These are phyloP conservation scores for Camponotus pennsylvanicus DNA, from an alignment of 1,140 invertebrate species.

Conservation along the genomic window DNA sequence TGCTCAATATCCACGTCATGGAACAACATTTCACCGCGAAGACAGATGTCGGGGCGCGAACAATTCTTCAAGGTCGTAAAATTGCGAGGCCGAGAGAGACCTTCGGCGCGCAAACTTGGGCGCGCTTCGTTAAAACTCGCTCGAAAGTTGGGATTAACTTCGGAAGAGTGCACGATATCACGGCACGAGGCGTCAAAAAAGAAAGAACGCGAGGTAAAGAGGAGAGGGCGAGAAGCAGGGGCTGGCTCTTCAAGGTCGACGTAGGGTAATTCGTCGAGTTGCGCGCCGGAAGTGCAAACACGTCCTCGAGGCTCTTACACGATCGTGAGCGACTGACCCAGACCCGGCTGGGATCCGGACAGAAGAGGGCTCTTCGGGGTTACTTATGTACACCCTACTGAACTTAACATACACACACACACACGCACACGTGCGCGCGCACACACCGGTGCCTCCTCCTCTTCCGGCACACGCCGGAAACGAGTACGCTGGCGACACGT, in stretches of 20 bases:
- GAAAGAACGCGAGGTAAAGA: neutral
- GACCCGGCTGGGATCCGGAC: constrained; percentile 26
- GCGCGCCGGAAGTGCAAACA: constrained; percentile 25
- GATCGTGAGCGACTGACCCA: constrained; percentile 39
- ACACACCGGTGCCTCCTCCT: too few species aligned
- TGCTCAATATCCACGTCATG: constrained; percentile 14
- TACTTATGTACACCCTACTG: constrained; percentile 30
- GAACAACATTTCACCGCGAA: neutral
- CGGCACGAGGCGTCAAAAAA: neutral
- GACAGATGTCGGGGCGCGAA: neutral
- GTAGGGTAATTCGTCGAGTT: neutral
- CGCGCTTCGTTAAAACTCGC: constrained; percentile 22
- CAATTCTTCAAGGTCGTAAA: constrained; percentile 32
- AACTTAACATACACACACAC: constrained; percentile 11
- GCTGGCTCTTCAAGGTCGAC: neutral
- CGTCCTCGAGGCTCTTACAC: neutral
- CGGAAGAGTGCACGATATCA: neutral
- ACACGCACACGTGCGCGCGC: neutral
- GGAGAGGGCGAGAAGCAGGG: too few species aligned
- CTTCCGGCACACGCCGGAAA: neutral
- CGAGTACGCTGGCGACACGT: constrained; percentile 19
- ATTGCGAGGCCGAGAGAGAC: constrained; percentile 17
- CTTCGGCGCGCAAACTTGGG: constrained; percentile 29
- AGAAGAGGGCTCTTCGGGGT: constrained; percentile 23
- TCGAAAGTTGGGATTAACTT: constrained; percentile 48